Percentiles rank a stretch among this genome's conserved stretches.
These are phyloP conservation scores for Pseudopodoces humilis DNA, from an alignment of 2,113 vertebrate genomes.

Conservation along the genomic window DNA sequence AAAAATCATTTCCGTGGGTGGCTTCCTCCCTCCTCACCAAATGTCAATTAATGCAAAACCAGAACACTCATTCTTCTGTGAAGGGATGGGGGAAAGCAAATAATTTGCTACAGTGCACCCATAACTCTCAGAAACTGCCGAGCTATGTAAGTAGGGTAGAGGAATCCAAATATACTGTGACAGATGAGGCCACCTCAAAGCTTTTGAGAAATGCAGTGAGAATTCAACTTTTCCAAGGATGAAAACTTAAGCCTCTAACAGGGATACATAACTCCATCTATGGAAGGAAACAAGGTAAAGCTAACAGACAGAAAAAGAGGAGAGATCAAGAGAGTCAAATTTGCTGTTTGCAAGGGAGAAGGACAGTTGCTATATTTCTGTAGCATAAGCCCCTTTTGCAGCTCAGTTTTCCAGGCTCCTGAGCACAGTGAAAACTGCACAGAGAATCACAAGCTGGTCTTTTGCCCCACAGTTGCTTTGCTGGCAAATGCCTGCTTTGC, in stretches of 20 bases:
- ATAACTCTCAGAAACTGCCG: neutral
- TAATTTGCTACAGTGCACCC: neutral
- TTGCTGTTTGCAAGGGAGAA: neutral
- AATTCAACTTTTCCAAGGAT: neutral
- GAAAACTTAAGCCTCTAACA: neutral
- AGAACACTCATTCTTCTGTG: neutral
- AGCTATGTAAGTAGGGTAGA: neutral
- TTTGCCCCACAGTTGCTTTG: neutral
- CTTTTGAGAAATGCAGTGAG: neutral
- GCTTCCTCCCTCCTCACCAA: too few species aligned
- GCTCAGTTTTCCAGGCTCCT: neutral
- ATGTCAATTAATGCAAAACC: too few species aligned
- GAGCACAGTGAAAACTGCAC: neutral
- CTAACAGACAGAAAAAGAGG: neutral
- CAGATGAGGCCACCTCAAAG: neutral
- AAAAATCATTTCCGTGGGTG: too few species aligned
- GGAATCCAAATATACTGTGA: neutral
- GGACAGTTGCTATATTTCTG: neutral
- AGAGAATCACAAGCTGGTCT: neutral
- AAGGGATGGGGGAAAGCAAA: neutral
- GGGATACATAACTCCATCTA: neutral
- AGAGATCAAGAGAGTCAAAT: neutral
- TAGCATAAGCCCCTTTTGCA: neutral
- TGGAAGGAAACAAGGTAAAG: neutral
- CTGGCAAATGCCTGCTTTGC: neutral